phyloP scores from a whole-genome alignment of 2,113 vertebrate genomes.

The Hippoglossus stenolepis region DNA sequence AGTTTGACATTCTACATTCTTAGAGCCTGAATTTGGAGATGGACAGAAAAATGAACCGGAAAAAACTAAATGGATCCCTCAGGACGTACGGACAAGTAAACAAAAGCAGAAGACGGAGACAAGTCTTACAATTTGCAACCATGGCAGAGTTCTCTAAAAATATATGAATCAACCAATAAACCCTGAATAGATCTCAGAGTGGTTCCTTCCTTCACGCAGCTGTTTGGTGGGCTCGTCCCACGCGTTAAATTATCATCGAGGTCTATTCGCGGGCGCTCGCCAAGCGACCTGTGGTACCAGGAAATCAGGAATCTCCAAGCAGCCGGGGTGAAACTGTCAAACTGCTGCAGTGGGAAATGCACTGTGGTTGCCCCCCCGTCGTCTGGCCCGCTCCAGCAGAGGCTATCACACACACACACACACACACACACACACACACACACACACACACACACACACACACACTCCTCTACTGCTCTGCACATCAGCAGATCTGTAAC shows the following conservation, averaged over 20 bases:
- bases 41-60: no score
- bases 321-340: slow-evolving; percentile 52
- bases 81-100: no score
- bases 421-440: slow-evolving; percentile 6
- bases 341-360: slow-evolving; percentile 44
- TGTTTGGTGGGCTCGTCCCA: slow-evolving; percentile 22
- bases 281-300: slow-evolving; percentile 6
- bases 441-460: background rate
- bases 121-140: no score
- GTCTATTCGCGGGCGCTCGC: background rate
- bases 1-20: no score
- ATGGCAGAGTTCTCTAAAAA: background rate
- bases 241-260: slow-evolving; percentile 21
- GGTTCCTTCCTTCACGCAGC: background rate
- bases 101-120: no score
- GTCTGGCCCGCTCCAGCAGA: slow-evolving; percentile 49
- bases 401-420: slow-evolving; percentile 8
- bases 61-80: no score
- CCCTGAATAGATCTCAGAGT: background rate
- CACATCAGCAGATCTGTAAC: slow-evolving; percentile 76
- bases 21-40: background rate
- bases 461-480: slow-evolving; percentile 23
- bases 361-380: slow-evolving; percentile 35
- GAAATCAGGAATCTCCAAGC: slow-evolving; percentile 31
- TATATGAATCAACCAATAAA: background rate